phyloP scores from a whole-genome alignment of 2,113 vertebrate genomes.

The Rhea pennata region DNA sequence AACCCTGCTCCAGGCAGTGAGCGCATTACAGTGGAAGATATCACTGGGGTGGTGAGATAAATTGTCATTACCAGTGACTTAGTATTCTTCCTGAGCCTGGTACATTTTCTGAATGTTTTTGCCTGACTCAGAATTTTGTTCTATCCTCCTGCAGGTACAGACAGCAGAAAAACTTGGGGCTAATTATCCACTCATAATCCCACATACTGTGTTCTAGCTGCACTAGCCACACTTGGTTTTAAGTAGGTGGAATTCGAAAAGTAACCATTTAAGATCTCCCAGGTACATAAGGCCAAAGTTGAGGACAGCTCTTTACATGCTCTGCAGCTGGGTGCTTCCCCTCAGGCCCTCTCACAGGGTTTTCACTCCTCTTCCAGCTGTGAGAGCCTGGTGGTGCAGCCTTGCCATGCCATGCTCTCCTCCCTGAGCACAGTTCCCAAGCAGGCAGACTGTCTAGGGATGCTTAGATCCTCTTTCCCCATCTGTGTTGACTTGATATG shows the following conservation, averaged over 20 bases:
- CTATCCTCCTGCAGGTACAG: slow-evolving; percentile 48
- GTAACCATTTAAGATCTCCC: not conserved
- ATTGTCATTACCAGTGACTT: not conserved
- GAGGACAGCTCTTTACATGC: not conserved
- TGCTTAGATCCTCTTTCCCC: not conserved
- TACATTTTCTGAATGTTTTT: not conserved
- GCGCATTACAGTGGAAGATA: not conserved
- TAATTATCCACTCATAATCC: slow-evolving; percentile 27
- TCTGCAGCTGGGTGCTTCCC: not conserved
- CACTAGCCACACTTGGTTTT: not conserved
- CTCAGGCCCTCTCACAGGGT: not conserved
- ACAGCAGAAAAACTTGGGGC: not conserved
- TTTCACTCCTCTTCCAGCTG: not conserved
- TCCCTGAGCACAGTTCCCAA: not conserved
- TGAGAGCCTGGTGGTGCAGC: fast-evolving
- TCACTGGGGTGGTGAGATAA: not conserved
- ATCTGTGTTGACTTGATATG: not conserved
- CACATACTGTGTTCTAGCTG: not conserved
- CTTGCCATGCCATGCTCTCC: fast-evolving
- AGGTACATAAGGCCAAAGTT: fast-evolving
- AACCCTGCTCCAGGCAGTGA: fast-evolving
- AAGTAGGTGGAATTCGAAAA: not conserved
- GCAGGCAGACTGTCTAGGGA: not conserved
- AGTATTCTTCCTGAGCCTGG: not conserved
- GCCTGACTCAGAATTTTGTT: slow-evolving; percentile 41